These are phyloP conservation scores for Coracopsis vasa DNA, from an alignment of 2,113 vertebrate genomes.

Conservation along the genomic window DNA sequence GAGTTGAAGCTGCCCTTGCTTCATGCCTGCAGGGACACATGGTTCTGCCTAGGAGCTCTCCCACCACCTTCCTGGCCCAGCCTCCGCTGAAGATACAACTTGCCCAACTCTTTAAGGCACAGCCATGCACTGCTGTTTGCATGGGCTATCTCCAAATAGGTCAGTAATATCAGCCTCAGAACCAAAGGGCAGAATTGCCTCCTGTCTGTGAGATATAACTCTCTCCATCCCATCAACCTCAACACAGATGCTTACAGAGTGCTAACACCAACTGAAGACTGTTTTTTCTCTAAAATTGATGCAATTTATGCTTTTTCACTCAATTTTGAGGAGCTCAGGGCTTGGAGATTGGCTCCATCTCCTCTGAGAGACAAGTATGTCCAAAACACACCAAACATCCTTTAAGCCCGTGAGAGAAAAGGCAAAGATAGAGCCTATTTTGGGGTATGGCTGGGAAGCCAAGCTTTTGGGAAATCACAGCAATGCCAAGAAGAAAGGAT, in stretches of 20 bases:
- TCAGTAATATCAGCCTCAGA: not conserved
- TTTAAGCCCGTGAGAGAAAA: not conserved
- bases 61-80: not conserved
- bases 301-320: not conserved
- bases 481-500: not conserved
- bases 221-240: not conserved
- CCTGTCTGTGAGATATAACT: not conserved
- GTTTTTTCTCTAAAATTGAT: not conserved
- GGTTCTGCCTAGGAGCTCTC: not conserved
- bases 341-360: not conserved
- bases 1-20: not conserved
- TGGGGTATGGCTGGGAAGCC: not conserved
- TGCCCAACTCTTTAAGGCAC: not conserved
- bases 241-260: not conserved
- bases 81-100: rapidly evolving
- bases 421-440: not conserved
- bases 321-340: not conserved
- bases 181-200: not conserved
- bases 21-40: not conserved
- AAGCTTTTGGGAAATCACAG: not conserved
- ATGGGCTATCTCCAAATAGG: not conserved
- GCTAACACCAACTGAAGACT: not conserved
- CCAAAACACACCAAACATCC: not conserved
- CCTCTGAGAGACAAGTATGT: not conserved
- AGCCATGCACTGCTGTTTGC: not conserved